Evolutionary conservation across 2,797 vertebrate species (phyloP).

Genomic region (Danio kyathit): DNA sequence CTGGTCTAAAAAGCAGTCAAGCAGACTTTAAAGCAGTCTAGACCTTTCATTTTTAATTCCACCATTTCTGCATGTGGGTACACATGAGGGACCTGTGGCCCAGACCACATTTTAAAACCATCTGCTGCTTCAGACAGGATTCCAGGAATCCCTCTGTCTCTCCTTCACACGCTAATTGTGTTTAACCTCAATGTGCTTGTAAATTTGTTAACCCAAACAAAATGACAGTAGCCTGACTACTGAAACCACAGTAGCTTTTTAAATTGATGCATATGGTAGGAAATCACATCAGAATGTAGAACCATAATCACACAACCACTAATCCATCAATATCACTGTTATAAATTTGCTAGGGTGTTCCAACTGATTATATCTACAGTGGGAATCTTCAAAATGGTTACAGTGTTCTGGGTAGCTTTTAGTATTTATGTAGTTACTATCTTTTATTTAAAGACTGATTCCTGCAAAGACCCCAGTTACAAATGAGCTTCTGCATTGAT

Average conservation of each 20-base stretch:
- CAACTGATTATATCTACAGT: no score
- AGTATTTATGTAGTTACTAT: no score
- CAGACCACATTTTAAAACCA: conserved; percentile 46
- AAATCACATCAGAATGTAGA: neutral
- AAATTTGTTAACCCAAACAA: neutral
- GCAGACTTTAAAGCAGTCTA: conserved; percentile 16
- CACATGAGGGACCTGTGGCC: conserved; percentile 23
- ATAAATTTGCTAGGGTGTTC: no score
- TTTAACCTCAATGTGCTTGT: neutral
- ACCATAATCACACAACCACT: neutral
- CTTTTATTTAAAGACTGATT: no score
- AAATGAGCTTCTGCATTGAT: no score
- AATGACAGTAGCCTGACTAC: neutral
- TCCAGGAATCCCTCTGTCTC: conserved; percentile 22
- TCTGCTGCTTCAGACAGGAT: conserved; percentile 21
- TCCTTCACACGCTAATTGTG: neutral
- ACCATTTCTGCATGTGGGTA: conserved; percentile 20
- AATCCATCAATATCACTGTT: neutral
- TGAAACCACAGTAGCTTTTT: neutral
- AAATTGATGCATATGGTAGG: neutral
- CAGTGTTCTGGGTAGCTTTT: no score
- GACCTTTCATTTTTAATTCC: conserved; percentile 41
- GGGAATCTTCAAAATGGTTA: no score
- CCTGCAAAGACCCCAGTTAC: no score
- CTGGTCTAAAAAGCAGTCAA: conserved; percentile 20